A percentile compares a stretch with the other conserved stretches of the same genome.
These are phyloP conservation scores for Pandemis heparana DNA, from an alignment of 2,888 invertebrate species.

Conservation along the genomic window DNA sequence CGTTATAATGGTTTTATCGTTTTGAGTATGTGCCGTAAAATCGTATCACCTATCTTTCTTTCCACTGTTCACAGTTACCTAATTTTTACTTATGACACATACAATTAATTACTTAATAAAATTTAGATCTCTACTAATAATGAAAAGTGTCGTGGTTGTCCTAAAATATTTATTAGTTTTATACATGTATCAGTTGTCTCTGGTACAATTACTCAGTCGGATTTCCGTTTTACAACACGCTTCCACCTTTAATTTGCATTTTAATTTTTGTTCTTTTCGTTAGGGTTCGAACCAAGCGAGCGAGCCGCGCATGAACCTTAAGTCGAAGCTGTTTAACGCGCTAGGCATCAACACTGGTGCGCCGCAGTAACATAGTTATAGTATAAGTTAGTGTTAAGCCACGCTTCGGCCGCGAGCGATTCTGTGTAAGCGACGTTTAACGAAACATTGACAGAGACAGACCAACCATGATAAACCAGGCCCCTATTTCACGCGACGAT, in stretches of 20 bases:
- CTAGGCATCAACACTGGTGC: conserved; percentile 91
- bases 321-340: conserved; percentile 94
- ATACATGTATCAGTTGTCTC: no score
- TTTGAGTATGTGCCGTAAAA: background rate
- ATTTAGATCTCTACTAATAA: no score
- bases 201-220: background rate
- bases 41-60: background rate
- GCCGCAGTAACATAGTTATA: conserved; percentile 72
- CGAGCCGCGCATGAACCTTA: conserved; percentile 91
- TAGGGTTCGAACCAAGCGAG: conserved; percentile 89
- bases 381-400: conserved; percentile 43
- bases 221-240: conserved; percentile 45
- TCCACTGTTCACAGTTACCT: background rate
- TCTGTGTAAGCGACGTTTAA: background rate
- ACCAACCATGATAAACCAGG: no score
- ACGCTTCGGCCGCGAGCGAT: conserved; percentile 10
- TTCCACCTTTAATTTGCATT: conserved; percentile 67
- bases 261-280: conserved; percentile 81
- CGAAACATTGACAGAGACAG: no score
- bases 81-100: background rate
- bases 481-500: no score
- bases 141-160: no score
- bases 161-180: no score
- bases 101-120: background rate
- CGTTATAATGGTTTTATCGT: background rate